Base-by-base conservation (phyloP, 2,113 vertebrate genomes). In the Reinhardtius hippoglossoides region DNA sequence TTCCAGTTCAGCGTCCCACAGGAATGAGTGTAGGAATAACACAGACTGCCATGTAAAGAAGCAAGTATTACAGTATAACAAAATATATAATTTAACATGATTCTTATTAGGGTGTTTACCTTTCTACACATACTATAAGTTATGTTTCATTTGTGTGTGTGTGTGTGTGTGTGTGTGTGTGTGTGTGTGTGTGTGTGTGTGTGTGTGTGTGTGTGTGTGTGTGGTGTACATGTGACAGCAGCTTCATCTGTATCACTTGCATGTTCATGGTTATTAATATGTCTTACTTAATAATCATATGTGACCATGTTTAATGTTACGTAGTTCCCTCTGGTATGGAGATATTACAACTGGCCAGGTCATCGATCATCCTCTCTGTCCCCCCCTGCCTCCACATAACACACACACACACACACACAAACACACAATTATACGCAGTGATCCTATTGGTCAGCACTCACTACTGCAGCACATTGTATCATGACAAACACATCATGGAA, bases 201-300 rank as follows among this genome's bases (percentile, higher is more conserved):
- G 26, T 27, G 26, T 27, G 26, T 27, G 26, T 27, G 26, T 27
- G 26, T 27, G 26, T 27, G 26, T 27, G 26, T 27, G 26, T 27
- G 23, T 1, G 20, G 18, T 54, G 1, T 21, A 54, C 9, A 37
- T 70, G 55, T 12, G 57, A 46, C 50, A 75, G 59, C n/a, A 67
- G 58, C 57, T 62, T 80, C 76, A 72, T 85, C 66, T 81, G 80
- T 63, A 80, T 78, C 81, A 70, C 73, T 80, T 70, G 57, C 76
- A 79, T 90, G 83, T 74, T 81, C 74, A 69, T 48, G 66, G 78
- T 83, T 89, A 90, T 93, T 92, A 91, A 94, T 95, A 94, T 94
- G 95, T 95, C 94, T 94, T 93, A 94, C 94, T 95, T 96, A 94
- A 96, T 96, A 96, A 97, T 96, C 95, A 95, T 95, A 95, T 89